Conservation (phyloP, 2,888 invertebrate species). For the Stenoptilia bipunctidactyla region DNA sequence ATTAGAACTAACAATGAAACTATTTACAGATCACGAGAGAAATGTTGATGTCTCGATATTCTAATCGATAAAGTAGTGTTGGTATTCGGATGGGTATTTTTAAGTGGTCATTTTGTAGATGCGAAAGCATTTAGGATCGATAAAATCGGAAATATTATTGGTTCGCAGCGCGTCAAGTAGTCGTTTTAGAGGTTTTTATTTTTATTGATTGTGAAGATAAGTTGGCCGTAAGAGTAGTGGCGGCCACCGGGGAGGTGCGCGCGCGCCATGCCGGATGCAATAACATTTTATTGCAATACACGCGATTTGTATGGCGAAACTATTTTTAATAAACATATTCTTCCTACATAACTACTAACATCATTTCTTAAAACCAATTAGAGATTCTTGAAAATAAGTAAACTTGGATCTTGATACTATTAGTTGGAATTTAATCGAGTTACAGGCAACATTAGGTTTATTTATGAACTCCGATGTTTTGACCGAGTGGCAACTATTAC, state of each 20-base stretch:
- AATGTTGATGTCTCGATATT: not conserved
- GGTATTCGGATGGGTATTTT: constrained; percentile 12
- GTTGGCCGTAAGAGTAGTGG: constrained; percentile 69
- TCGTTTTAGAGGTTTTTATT: constrained; percentile 49
- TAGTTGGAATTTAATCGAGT: too few species aligned
- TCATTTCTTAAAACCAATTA: too few species aligned
- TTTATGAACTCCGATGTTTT: too few species aligned
- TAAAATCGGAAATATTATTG: constrained; percentile 61
- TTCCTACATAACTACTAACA: too few species aligned
- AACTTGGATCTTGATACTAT: too few species aligned
- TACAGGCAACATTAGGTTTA: too few species aligned
- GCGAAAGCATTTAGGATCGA: constrained; percentile 22
- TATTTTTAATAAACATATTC: too few species aligned
- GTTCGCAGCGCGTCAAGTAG: constrained; percentile 55
- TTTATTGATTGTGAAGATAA: constrained; percentile 70
- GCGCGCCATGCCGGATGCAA: constrained; percentile 22
- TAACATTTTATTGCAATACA: too few species aligned
- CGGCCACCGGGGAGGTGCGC: constrained; percentile 52
- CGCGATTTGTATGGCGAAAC: too few species aligned
- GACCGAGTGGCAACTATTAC: too few species aligned
- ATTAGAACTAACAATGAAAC: constrained; percentile 38
- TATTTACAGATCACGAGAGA: constrained; percentile 17
- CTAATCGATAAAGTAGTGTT: constrained; percentile 16
- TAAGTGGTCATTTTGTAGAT: not conserved
- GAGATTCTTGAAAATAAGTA: too few species aligned